These are phyloP conservation scores for Enteromius trimaculatus DNA, from an alignment of 2,797 vertebrate species.

Conservation along the genomic window DNA sequence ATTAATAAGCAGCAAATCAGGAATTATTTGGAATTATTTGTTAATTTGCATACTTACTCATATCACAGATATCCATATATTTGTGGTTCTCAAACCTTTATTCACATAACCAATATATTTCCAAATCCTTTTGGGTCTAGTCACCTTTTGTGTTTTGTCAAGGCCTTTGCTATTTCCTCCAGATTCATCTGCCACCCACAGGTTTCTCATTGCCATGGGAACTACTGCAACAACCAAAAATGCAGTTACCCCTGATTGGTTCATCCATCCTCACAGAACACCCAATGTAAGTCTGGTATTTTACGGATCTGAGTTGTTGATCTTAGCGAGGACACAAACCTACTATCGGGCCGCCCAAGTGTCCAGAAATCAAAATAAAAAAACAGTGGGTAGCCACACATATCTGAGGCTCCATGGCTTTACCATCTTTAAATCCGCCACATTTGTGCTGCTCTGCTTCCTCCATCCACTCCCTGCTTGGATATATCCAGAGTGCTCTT, in stretches of 20 bases:
- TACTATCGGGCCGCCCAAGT: neutral
- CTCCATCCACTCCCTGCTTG: neutral
- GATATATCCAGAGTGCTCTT: slow-evolving; percentile 24
- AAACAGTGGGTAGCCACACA: neutral
- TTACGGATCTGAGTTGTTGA: slow-evolving; percentile 7
- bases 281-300: neutral
- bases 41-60: neutral
- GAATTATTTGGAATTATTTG: neutral
- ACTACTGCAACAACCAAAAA: slow-evolving; percentile 1
- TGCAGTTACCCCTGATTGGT: neutral
- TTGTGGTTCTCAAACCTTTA: neutral
- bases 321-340: neutral
- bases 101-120: neutral
- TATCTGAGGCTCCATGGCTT: neutral
- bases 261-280: slow-evolving; percentile 3
- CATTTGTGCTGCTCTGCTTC: slow-evolving; percentile 22
- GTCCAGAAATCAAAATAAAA: neutral
- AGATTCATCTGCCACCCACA: slow-evolving; percentile 12
- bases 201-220: slow-evolving; percentile 26
- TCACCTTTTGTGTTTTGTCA: slow-evolving; percentile 9
- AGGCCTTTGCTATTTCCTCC: neutral
- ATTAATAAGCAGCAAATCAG: too few relatives aligned
- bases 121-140: slow-evolving; percentile 18
- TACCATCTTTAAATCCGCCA: neutral
- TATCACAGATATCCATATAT: slow-evolving; percentile 7